phyloP scores from a whole-genome alignment of 2,113 vertebrate genomes.

The Platanista minor region DNA sequence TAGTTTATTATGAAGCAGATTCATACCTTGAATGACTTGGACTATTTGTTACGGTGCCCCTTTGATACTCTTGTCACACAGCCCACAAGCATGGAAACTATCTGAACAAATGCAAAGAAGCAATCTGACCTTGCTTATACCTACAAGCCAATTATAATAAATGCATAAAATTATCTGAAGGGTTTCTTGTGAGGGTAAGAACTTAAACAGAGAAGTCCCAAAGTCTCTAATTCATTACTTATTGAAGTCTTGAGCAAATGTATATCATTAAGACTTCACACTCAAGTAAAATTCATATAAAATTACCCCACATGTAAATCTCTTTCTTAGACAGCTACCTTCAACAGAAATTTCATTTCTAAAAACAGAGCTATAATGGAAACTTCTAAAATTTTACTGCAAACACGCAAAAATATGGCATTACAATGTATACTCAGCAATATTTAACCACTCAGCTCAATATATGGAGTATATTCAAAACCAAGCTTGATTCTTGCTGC shows the following conservation, averaged over 20 bases:
- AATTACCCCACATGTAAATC: background rate
- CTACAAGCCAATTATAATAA: background rate
- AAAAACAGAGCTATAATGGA: constrained; percentile 17
- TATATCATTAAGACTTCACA: background rate
- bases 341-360: constrained; percentile 29
- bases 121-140: background rate
- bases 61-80: background rate
- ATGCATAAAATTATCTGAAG: background rate
- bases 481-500: constrained; percentile 29
- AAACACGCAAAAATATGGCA: constrained; percentile 39
- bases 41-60: background rate
- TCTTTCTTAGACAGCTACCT: constrained; percentile 27
- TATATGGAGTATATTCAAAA: constrained; percentile 39
- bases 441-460: constrained; percentile 41
- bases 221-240: background rate
- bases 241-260: background rate
- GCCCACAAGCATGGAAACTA: background rate
- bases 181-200: background rate
- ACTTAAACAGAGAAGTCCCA: constrained; percentile 5
- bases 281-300: constrained; percentile 38
- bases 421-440: background rate
- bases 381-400: constrained; percentile 27
- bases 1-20: background rate
- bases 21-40: background rate
- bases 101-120: background rate